These are phyloP conservation scores for Luscinia megarhynchos DNA, from an alignment of 2,797 vertebrate genomes.

Conservation along the genomic window DNA sequence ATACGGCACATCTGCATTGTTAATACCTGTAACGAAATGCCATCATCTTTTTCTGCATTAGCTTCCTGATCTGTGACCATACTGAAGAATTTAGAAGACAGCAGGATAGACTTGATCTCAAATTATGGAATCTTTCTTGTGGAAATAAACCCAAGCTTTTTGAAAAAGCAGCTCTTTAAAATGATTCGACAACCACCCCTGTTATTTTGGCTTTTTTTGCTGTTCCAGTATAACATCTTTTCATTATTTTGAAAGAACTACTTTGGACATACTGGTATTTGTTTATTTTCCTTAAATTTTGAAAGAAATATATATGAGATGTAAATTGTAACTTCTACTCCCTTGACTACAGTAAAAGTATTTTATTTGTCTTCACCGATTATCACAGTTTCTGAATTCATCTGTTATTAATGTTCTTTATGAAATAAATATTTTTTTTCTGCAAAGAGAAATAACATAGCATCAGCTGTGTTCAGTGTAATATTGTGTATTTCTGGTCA, in stretches of 20 bases:
- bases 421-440: constrained; percentile 72
- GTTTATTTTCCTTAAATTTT: not conserved
- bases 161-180: not conserved
- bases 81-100: not conserved
- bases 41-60: not conserved
- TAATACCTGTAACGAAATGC: not conserved
- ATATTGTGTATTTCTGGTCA: constrained; percentile 68
- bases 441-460: constrained; percentile 71
- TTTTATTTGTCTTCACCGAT: constrained; percentile 43
- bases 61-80: not conserved
- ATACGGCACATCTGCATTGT: not conserved
- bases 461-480: constrained; percentile 57
- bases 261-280: not conserved
- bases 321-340: constrained; percentile 32
- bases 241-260: not conserved
- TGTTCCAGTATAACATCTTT: not conserved
- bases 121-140: not conserved
- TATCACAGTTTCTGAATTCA: constrained; percentile 44
- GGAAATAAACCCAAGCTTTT: not conserved
- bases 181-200: not conserved
- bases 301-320: not conserved
- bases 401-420: constrained; percentile 64
- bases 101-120: not conserved
- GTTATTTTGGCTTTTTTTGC: not conserved
- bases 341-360: constrained; percentile 22